phyloP scores from a whole-genome alignment of 2,113 vertebrate species.

The Suncus etruscus region DNA sequence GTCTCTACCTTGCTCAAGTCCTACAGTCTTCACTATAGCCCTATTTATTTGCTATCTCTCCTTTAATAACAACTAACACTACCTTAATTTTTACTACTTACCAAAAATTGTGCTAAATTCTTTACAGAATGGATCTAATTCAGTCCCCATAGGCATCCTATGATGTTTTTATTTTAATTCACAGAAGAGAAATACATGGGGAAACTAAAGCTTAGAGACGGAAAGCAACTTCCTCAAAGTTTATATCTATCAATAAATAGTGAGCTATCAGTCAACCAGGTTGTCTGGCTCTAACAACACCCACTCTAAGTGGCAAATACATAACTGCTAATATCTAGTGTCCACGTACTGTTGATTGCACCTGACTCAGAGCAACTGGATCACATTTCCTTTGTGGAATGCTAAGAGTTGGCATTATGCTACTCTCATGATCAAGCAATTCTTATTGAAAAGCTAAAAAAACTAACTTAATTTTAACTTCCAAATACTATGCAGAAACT shows the following conservation, averaged over 20 bases:
- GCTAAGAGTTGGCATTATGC: neutral
- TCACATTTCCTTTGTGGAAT: conserved; percentile 44
- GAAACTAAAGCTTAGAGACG: conserved; percentile 64
- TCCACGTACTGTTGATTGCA: neutral
- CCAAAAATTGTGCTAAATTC: conserved; percentile 20
- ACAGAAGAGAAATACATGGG: conserved; percentile 58
- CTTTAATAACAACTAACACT: conserved; percentile 36
- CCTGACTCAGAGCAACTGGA: neutral
- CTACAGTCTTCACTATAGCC: neutral
- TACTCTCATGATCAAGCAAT: conserved; percentile 43
- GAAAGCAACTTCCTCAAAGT: conserved; percentile 33
- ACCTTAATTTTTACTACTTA: conserved; percentile 49
- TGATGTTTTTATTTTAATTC: conserved; percentile 60
- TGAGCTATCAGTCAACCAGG: neutral
- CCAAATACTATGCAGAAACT: conserved; percentile 27
- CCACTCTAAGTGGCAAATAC: conserved; percentile 19
- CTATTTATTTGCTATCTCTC: neutral
- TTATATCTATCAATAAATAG: conserved; percentile 10
- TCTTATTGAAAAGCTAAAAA: conserved; percentile 64
- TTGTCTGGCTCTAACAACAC: neutral
- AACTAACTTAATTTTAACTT: conserved; percentile 67
- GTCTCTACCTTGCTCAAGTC: conserved; percentile 38
- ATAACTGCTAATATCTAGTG: neutral
- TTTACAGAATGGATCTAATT: conserved; percentile 52
- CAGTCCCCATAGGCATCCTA: conserved; percentile 26